Conservation (phyloP, 2,888 invertebrate species). For the Sarcophaga subvicina region DNA sequence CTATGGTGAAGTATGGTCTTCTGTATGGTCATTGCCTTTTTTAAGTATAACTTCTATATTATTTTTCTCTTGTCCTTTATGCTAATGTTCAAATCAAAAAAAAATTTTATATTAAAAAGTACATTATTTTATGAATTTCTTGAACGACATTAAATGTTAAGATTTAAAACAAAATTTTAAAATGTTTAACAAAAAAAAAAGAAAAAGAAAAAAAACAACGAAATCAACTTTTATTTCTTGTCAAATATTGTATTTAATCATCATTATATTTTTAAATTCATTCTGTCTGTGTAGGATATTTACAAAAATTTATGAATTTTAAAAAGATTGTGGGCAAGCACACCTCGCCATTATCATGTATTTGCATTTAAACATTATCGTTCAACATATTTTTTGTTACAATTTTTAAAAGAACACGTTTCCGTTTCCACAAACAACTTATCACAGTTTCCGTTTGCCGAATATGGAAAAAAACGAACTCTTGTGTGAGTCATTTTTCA, state of each 20-base stretch:
- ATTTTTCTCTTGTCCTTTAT: no score
- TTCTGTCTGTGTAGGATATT: not conserved
- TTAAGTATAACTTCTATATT: no score
- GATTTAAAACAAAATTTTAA: no score
- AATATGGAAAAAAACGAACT: not conserved
- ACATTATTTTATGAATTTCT: no score
- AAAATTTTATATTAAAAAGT: no score
- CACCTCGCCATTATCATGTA: not conserved
- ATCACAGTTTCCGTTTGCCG: slow-evolving; percentile 61
- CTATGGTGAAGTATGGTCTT: no score
- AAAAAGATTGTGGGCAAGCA: not conserved
- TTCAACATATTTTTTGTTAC: slow-evolving; percentile 38
- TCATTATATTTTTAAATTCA: slow-evolving; percentile 36
- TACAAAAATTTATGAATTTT: no score
- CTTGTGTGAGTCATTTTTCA: slow-evolving; percentile 53
- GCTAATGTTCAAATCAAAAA: no score
- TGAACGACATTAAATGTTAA: no score
- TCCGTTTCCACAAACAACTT: slow-evolving; percentile 36
- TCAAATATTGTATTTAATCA: slow-evolving; percentile 39
- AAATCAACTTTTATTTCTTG: not conserved
- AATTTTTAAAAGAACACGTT: slow-evolving; percentile 18
- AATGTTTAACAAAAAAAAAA: no score
- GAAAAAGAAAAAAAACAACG: no score
- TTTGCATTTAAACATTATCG: slow-evolving; percentile 43
- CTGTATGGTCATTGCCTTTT: no score